A percentile compares a stretch with the other conserved stretches of the same genome.
Conservation (phyloP, 1,140 invertebrate genomes). For the Habropoda laboriosa region DNA sequence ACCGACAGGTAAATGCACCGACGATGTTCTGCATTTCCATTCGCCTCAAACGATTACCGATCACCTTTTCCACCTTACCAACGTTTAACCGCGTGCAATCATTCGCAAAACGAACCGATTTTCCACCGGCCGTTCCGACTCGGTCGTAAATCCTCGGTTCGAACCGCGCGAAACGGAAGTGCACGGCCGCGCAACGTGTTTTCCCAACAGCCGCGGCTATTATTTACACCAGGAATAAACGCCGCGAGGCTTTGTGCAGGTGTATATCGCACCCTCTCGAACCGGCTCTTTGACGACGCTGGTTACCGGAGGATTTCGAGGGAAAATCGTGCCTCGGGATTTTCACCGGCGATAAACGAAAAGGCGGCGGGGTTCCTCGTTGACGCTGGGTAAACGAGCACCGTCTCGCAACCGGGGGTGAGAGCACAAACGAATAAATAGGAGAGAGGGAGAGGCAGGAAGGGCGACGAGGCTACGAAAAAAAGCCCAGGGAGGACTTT, state of each 20-base stretch:
- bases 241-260: background rate
- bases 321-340: background rate
- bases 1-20: constrained; percentile 36
- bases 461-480: background rate
- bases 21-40: constrained; percentile 14
- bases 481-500: background rate
- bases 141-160: background rate
- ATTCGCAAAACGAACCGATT: constrained; percentile 33
- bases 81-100: background rate
- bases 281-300: background rate
- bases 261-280: background rate
- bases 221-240: constrained; percentile 1
- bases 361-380: background rate
- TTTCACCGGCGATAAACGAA: background rate
- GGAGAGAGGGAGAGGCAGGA: background rate
- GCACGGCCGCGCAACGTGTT: background rate
- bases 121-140: background rate
- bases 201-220: background rate
- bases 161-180: background rate
- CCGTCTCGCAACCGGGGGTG: too few species aligned
- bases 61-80: constrained; percentile 16
- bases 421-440: background rate
- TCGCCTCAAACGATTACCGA: constrained; percentile 22
- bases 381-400: background rate
- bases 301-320: background rate